These are phyloP conservation scores for Istiophorus platypterus DNA, from an alignment of 2,113 vertebrate species.

Conservation along the genomic window DNA sequence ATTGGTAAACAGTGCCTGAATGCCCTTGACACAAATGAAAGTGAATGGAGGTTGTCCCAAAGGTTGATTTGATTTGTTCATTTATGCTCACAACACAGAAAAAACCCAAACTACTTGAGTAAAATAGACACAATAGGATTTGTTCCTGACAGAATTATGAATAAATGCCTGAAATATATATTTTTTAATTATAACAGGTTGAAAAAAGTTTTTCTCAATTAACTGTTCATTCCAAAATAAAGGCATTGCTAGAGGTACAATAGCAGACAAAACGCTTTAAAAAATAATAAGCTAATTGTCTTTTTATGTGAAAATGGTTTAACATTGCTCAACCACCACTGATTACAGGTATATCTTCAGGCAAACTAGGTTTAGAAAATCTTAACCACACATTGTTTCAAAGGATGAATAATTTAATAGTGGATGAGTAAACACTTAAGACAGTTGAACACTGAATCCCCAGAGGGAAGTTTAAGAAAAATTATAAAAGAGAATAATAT, in stretches of 20 bases:
- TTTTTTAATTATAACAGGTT: not conserved
- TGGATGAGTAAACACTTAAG: constrained; percentile 35
- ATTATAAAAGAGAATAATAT: constrained; percentile 17
- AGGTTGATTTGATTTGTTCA: constrained; percentile 10
- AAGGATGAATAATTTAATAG: constrained; percentile 49
- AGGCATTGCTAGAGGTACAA: not conserved
- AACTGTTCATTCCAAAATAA: not conserved
- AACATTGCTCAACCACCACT: not conserved
- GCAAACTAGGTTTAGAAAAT: constrained; percentile 32
- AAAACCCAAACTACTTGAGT: not conserved
- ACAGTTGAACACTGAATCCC: constrained; percentile 33
- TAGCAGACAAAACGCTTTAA: not conserved
- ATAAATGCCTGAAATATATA: not conserved
- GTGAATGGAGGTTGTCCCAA: constrained; percentile 13
- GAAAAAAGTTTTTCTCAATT: not conserved
- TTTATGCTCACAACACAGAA: not conserved
- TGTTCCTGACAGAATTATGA: not conserved
- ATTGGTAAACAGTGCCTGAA: constrained; percentile 9
- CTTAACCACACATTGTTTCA: constrained; percentile 21
- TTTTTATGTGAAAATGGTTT: not conserved
- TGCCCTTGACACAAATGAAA: not conserved
- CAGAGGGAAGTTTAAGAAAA: not conserved
- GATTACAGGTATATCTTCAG: constrained; percentile 24
- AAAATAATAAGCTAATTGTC: not conserved
- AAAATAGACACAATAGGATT: not conserved